These are phyloP conservation scores for Polypedilum pembai DNA, from an alignment of 1,140 invertebrate species.

Conservation along the genomic window DNA sequence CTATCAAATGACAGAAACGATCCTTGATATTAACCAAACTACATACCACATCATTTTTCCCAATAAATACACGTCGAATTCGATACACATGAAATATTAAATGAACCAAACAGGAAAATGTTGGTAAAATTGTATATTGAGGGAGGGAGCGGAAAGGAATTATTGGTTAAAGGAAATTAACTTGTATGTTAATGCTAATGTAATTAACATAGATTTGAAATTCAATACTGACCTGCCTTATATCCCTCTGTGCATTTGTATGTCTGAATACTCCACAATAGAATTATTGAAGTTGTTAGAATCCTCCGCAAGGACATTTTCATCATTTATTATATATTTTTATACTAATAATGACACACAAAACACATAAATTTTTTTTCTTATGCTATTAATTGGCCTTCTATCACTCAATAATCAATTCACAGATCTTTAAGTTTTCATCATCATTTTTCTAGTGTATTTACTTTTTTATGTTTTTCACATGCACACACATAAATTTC, in stretches of 20 bases:
- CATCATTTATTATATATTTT: not conserved
- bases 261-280: conserved; percentile 26
- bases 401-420: not conserved
- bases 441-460: not conserved
- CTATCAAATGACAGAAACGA: too few relatives aligned
- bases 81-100: too few relatives aligned
- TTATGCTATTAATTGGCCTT: not conserved
- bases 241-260: conserved; percentile 18
- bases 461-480: too few relatives aligned
- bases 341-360: not conserved
- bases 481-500: too few relatives aligned
- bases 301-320: conserved; percentile 5
- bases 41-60: too few relatives aligned
- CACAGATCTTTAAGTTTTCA: not conserved
- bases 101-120: too few relatives aligned
- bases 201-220: not conserved
- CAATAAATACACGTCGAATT: too few relatives aligned
- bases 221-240: conserved; percentile 9
- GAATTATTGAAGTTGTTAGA: not conserved
- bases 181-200: not conserved
- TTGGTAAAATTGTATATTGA: too few relatives aligned
- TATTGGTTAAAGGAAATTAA: too few relatives aligned
- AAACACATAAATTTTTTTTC: not conserved
- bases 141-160: too few relatives aligned
- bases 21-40: too few relatives aligned